Conservation (phyloP, 2,113 vertebrate species). For the Ceuthmochares aereus region DNA sequence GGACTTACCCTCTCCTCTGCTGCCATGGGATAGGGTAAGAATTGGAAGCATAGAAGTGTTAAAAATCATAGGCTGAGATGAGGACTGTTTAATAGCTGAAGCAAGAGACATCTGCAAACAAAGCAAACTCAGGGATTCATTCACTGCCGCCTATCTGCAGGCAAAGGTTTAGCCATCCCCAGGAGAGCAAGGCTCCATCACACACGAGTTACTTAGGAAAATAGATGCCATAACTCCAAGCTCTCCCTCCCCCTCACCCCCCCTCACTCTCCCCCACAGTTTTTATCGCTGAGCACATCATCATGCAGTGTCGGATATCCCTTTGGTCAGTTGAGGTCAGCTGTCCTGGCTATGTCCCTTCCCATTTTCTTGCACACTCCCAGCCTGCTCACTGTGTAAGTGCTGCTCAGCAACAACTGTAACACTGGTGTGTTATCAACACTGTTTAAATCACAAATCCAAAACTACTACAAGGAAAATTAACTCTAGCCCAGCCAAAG, state of each 20-base stretch:
- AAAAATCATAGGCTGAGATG: not conserved
- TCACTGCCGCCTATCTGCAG: not conserved
- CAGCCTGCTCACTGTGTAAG: not conserved
- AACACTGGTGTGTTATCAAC: not conserved
- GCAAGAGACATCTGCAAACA: not conserved
- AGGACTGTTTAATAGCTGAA: not conserved
- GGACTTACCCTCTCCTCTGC: too few species aligned
- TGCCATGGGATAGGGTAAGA: not conserved
- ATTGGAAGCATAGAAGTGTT: not conserved
- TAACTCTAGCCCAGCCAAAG: not conserved
- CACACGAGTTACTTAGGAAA: not conserved
- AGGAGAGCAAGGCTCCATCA: not conserved
- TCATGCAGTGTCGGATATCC: rapidly evolving
- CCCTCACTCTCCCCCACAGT: not conserved
- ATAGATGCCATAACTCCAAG: not conserved
- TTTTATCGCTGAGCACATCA: not conserved
- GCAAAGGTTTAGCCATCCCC: not conserved
- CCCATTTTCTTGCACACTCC: not conserved
- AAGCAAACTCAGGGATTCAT: not conserved
- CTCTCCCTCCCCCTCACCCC: too few species aligned
- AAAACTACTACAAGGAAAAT: not conserved
- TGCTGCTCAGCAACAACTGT: not conserved
- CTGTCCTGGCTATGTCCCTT: not conserved
- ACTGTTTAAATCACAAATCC: not conserved
- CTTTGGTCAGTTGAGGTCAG: not conserved